These are phyloP conservation scores for Nerophis lumbriciformis DNA, from an alignment of 2,113 vertebrate genomes.

Conservation along the genomic window DNA sequence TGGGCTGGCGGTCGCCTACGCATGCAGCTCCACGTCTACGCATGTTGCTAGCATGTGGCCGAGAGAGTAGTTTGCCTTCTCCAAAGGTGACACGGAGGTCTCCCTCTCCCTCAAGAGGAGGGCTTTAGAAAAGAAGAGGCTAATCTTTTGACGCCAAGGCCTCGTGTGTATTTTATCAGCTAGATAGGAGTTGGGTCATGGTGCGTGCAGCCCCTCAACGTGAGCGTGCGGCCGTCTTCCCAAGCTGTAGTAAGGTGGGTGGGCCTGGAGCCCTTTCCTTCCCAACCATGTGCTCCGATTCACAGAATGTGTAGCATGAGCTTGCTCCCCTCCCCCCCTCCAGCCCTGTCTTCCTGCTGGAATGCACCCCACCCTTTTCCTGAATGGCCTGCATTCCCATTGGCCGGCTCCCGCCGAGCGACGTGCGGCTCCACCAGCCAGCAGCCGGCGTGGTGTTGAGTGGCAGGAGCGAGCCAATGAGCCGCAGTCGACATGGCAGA, in stretches of 20 bases:
- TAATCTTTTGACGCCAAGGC: conserved; percentile 43
- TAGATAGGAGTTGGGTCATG: conserved; percentile 36
- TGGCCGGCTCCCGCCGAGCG: conserved; percentile 41
- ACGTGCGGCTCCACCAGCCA: conserved; percentile 43
- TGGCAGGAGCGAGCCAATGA: conserved; percentile 53
- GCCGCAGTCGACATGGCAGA: conserved; percentile 23
- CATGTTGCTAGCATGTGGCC: conserved; percentile 50
- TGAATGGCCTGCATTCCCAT: conserved; percentile 68
- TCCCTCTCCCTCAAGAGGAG: conserved; percentile 6
- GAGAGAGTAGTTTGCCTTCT: conserved; percentile 23
- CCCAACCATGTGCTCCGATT: conserved; percentile 58
- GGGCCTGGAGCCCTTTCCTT: conserved; percentile 47
- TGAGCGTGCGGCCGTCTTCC: conserved; percentile 28
- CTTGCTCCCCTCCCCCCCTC: conserved; percentile 48
- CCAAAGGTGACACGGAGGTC: conserved; percentile 44
- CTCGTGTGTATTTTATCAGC: conserved; percentile 46
- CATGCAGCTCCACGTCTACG: conserved; percentile 43
- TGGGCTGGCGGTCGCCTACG: conserved; percentile 38
- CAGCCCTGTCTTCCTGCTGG: conserved; percentile 62
- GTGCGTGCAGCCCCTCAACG: conserved; percentile 3
- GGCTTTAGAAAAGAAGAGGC: conserved; percentile 16
- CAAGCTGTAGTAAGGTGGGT: conserved; percentile 46
- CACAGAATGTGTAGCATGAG: conserved; percentile 73
- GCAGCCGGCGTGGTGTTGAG: conserved; percentile 31
- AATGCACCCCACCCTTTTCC: conserved; percentile 72